Evolutionary conservation across 2,888 invertebrate species (phyloP).

Genomic region (Bhutanitis thaidina): DNA sequence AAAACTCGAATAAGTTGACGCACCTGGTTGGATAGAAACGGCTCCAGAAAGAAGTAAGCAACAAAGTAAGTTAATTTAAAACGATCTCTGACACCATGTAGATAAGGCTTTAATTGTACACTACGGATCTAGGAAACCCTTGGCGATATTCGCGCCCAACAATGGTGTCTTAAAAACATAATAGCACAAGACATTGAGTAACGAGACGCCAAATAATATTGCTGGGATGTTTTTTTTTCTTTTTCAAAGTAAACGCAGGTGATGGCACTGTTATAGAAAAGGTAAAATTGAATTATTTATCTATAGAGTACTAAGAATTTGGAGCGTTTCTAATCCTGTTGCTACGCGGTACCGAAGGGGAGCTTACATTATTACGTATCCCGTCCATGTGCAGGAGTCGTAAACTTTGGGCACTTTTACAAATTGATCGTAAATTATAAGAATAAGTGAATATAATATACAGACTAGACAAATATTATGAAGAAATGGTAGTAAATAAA

Average conservation of each 20-base stretch:
- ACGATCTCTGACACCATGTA: slow-evolving; percentile 55
- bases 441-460: slow-evolving; percentile 41
- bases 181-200: slow-evolving; percentile 70
- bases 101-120: slow-evolving; percentile 66
- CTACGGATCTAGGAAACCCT: slow-evolving; percentile 41
- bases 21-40: slow-evolving; percentile 58
- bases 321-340: slow-evolving; percentile 58
- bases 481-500: slow-evolving; percentile 39
- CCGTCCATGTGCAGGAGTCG: slow-evolving; percentile 32
- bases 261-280: slow-evolving; percentile 64
- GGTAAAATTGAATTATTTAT: slow-evolving; percentile 69
- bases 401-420: slow-evolving; percentile 57
- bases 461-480: slow-evolving; percentile 45
- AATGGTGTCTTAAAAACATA: slow-evolving; percentile 49
- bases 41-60: slow-evolving; percentile 43
- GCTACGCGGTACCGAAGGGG: slow-evolving; percentile 38
- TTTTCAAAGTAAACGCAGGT: slow-evolving; percentile 63
- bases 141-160: slow-evolving; percentile 44
- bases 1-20: slow-evolving; percentile 48
- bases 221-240: slow-evolving; percentile 44
- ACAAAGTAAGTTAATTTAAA: slow-evolving; percentile 42
- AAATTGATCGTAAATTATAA: slow-evolving; percentile 68
- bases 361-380: slow-evolving; percentile 23
- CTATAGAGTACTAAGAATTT: slow-evolving; percentile 57
- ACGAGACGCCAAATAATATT: slow-evolving; percentile 68